A percentile compares a stretch with the other conserved stretches of the same genome.
phyloP scores from a whole-genome alignment of 2,797 vertebrate species.

The Fundulus diaphanus region DNA sequence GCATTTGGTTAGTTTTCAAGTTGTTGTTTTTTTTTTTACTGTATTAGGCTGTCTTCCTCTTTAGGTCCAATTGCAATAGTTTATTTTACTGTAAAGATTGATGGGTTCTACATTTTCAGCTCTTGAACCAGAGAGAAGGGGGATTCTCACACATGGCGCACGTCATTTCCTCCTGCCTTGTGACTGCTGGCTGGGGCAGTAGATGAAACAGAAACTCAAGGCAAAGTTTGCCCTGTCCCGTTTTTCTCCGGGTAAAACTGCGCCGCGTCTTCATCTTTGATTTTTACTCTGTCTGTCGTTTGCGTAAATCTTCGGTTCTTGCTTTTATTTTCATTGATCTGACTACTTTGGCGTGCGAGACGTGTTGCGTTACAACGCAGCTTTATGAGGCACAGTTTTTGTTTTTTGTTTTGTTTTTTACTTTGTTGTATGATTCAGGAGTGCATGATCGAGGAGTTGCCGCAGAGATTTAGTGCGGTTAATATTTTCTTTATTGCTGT shows the following conservation, averaged over 20 bases:
- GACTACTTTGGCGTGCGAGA: slow-evolving; percentile 10
- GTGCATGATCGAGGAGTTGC: slow-evolving; percentile 2
- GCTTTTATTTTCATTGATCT: slow-evolving; percentile 48
- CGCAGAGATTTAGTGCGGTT: not conserved
- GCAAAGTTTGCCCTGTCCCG: slow-evolving; percentile 11
- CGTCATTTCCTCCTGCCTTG: not conserved
- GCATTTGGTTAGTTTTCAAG: not conserved
- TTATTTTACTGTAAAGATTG: not conserved
- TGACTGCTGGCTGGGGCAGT: slow-evolving; percentile 7
- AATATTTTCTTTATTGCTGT: not conserved
- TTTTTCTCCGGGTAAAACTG: slow-evolving; percentile 29
- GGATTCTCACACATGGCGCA: not conserved
- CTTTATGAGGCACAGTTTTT: slow-evolving; percentile 1
- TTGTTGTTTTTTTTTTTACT: not conserved
- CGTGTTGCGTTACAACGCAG: slow-evolving; percentile 10
- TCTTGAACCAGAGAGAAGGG: no score
- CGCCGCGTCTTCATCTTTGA: not conserved
- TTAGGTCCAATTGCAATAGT: not conserved
- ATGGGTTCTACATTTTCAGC: not conserved
- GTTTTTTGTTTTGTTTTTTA: no score
- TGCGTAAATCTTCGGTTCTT: not conserved
- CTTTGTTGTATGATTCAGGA: slow-evolving; percentile 19
- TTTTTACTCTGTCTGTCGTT: slow-evolving; percentile 44
- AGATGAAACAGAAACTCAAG: not conserved
- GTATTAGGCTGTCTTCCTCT: not conserved